These are phyloP conservation scores for Andrena flavipes DNA, from an alignment of 2,888 invertebrate genomes.

Conservation along the genomic window DNA sequence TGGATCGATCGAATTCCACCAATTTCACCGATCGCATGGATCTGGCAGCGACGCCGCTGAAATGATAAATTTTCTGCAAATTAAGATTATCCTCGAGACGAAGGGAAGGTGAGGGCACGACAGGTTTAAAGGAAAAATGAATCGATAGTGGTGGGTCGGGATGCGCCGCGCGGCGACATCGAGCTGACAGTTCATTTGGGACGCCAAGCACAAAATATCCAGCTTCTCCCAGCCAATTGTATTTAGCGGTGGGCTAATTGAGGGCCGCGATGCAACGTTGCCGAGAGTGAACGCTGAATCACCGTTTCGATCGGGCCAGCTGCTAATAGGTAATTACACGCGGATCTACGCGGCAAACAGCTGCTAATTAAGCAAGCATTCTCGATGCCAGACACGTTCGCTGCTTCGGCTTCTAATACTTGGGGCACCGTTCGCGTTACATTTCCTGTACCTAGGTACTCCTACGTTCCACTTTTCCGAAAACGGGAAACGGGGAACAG, in stretches of 20 bases:
- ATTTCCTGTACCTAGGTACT: not conserved
- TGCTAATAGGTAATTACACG: conserved; percentile 55
- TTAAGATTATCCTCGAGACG: not conserved
- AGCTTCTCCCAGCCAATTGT: conserved; percentile 22
- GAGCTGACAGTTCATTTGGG: conserved; percentile 49
- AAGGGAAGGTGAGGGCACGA: not conserved
- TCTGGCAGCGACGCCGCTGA: not conserved
- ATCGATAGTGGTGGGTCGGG: conserved; percentile 24
- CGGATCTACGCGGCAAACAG: conserved; percentile 32
- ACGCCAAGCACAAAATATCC: not conserved
- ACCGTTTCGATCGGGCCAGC: conserved; percentile 21
- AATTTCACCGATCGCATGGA: conserved; percentile 8
- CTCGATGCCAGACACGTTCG: conserved; percentile 37
- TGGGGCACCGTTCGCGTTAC: too few relatives aligned
- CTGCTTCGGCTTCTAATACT: conserved; percentile 4
- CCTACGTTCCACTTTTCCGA: not conserved
- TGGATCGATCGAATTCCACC: not conserved
- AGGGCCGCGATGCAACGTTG: conserved; percentile 26
- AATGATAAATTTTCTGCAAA: conserved; percentile 17
- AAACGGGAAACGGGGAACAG: not conserved
- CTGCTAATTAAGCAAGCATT: conserved; percentile 53
- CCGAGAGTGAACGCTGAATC: conserved; percentile 13
- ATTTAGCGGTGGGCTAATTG: conserved; percentile 59
- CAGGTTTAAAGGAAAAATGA: conserved; percentile 22
- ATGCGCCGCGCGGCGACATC: conserved; percentile 4